Base-by-base conservation (phyloP, 1,140 invertebrate species). In the Callitettix versicolor region DNA sequence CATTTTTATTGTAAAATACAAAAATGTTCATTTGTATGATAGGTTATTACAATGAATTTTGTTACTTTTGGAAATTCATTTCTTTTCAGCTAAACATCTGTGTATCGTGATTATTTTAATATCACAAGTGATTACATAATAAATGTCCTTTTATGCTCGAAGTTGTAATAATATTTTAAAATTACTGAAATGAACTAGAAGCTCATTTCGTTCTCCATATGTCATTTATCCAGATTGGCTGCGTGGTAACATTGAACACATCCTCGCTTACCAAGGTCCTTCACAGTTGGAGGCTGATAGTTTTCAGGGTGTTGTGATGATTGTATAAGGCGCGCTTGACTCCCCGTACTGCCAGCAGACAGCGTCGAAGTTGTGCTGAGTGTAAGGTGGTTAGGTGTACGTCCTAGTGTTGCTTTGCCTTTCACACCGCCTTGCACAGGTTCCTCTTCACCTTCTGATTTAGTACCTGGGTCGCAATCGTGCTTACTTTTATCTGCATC, bases 321-420 rank as follows among this genome's bases (percentile, higher is more conserved):
- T 72, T 94, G 91, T 66, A 95, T 93, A 58, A 95, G 79, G 64
- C 88, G 82, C 17, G 92, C 92, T 69, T 95, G 91, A 66, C 87
- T 91, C 62, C 91, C 89, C 42, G 89, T 94, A 69, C 90, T 94
- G 62, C 91, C 90, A 56, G 91, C 90, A 58, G 91, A 94, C 67
- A 93, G 80, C 11, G 92, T 95, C 55, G 91, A 95, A 56, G 90
- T 91, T 60, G 91, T 94, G 74, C 89, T 88, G 67, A 93, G 75
- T 63, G 87, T 93, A 71, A 91, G 79, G 76, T 93, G 89, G 79
- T 92, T 94, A 63, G 89, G 89, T 64, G 89, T 93, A 65, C 84
- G 78, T 60, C 89, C 89, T 68, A 92, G 76, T 68, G 79, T 82
- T 55, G 71, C 72, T 67, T 77, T 79, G 68, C 80, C 78, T 77